These are phyloP conservation scores for Aplodontia rufa DNA, from an alignment of 2,113 vertebrate genomes.

Conservation along the genomic window DNA sequence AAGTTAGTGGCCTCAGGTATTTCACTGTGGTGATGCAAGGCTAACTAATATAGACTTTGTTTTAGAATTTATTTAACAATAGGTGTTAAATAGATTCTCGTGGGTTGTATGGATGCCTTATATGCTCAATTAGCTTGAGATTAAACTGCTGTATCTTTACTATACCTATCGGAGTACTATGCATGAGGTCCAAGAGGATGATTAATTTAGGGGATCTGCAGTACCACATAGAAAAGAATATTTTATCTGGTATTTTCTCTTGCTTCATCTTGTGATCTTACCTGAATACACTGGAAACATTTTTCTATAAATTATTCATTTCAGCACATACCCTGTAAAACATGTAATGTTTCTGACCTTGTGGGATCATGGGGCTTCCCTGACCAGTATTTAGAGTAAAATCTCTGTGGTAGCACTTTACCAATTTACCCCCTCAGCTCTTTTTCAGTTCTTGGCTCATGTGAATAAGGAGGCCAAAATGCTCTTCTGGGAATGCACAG, in stretches of 20 bases:
- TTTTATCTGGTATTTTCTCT: not conserved
- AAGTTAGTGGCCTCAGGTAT: not conserved
- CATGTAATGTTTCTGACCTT: slow-evolving; percentile 53
- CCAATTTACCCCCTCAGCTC: slow-evolving; percentile 52
- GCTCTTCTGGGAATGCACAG: slow-evolving; percentile 62
- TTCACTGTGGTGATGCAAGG: not conserved
- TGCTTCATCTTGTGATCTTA: slow-evolving; percentile 49
- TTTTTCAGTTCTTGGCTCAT: slow-evolving; percentile 62
- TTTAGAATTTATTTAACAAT: not conserved
- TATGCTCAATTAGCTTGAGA: not conserved
- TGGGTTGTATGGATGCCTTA: not conserved
- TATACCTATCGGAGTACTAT: not conserved
- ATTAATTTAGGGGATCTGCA: not conserved
- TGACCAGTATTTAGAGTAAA: slow-evolving; percentile 30
- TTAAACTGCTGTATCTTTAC: rapidly evolving
- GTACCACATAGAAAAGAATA: not conserved
- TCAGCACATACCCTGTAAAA: slow-evolving; percentile 60
- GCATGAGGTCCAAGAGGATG: not conserved
- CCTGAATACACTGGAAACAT: slow-evolving; percentile 32
- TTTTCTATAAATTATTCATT: slow-evolving; percentile 74
- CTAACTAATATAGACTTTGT: not conserved
- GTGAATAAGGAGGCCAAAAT: slow-evolving; percentile 51
- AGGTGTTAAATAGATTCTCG: not conserved
- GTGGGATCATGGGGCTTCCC: not conserved
- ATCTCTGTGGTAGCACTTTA: slow-evolving; percentile 60